Evolutionary conservation across 37 sponge, comb jelly and placozoan genomes (phyloP).

Genomic region (Halisarca cf. caerulea): DNA sequence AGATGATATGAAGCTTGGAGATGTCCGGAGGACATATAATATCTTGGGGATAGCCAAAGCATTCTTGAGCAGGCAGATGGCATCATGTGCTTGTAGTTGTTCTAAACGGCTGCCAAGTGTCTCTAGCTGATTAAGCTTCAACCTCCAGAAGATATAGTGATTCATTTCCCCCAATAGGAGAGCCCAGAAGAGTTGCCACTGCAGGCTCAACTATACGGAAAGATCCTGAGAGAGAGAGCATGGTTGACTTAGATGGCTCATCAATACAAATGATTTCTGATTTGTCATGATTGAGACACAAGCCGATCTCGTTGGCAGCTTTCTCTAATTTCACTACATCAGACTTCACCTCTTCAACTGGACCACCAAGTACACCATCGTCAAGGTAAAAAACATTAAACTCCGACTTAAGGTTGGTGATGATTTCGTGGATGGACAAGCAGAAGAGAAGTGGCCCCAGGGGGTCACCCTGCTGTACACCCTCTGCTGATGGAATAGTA

Average conservation of each 20-base stretch:
- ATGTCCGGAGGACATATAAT: constrained; percentile 45
- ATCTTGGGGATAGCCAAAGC: constrained; percentile 53
- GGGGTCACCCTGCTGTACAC: constrained; percentile 37
- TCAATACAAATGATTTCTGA: constrained; percentile 14
- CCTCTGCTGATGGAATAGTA: constrained; percentile 18
- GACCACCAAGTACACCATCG: no score
- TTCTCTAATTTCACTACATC: background rate
- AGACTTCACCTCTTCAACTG: no score
- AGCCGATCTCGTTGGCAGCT: background rate
- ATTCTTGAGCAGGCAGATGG: constrained; percentile 26
- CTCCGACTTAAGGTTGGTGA: background rate
- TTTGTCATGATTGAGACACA: constrained; percentile 6
- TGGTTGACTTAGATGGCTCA: background rate
- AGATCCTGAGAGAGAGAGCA: background rate
- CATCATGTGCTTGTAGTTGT: constrained; percentile 37
- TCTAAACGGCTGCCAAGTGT: constrained; percentile 23
- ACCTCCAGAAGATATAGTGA: background rate
- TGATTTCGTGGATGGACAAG: constrained; percentile 16
- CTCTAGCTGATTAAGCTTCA: background rate
- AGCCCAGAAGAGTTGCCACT: background rate
- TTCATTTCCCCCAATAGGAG: background rate
- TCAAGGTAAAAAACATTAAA: no score
- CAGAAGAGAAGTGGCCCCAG: constrained; percentile 34
- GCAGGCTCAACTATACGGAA: constrained; percentile 4
- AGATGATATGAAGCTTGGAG: constrained; percentile 32